Base-by-base conservation (phyloP, 35 echinoderm and acorn worm species). In the Apostichopus californicus region DNA sequence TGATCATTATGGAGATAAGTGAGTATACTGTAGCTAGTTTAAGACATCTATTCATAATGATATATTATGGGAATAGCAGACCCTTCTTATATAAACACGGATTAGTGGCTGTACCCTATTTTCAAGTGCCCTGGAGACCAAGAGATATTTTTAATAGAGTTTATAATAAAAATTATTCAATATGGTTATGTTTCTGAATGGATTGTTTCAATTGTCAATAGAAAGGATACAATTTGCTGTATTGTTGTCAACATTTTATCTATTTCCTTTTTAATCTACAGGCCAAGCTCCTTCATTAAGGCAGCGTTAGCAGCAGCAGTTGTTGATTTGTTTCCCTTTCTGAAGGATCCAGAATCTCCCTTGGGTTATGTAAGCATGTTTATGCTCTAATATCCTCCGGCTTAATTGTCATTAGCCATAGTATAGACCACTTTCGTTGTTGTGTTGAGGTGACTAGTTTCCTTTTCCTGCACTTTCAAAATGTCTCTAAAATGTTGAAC, bases 1-100 rank as follows among this genome's bases (percentile, higher is more conserved):
- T 54, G 25, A 83, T 8, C 34, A 83, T 53, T 54, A 83, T 83
- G 54, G 80, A 55, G 80, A 83, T 34, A 83, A 83, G 80, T 56
- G 18, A 83, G 80, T 83, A 54, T 83, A n/a, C n/a, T n/a, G n/a
- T n/a, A 6, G 24, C 24, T 14, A 53, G 9, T 79, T 79, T 79
- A 79, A 79, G 52, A 3, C 25, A 83, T 83, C 14, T 12, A 56
- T 53, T 83, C 5, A 68, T 68, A 15, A 3, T 68, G 64, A 55
- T 8, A 56, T 83, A 34, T 34, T 34, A 1, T 81, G 25, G 46
- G 46, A 7, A 5, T 10, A 22, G 12, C 77, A 79, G 4, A 79
- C 13, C 12, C 2, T 18, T 5, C 12, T 22, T 34, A 21, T 79
- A 22, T 7, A 79, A 22, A 68, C 64, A 13, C 64, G 6, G 17